These are phyloP conservation scores for Agrilus mali DNA, from an alignment of 2,888 invertebrate species.

Conservation along the genomic window DNA sequence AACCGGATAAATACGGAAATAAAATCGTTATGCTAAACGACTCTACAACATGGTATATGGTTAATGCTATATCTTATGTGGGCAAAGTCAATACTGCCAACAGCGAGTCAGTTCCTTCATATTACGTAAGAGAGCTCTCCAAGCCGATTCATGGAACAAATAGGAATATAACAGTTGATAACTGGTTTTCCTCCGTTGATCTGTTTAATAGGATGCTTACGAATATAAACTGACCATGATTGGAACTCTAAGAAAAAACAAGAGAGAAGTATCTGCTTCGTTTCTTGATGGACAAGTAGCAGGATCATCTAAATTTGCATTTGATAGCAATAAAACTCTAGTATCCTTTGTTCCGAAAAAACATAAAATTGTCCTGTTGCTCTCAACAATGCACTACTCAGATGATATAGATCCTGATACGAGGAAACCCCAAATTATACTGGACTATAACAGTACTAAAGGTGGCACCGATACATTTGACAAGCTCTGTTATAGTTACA, in stretches of 20 bases:
- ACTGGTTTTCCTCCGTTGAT: constrained; percentile 14
- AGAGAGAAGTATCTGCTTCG: constrained; percentile 11
- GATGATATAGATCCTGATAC: constrained; percentile 8
- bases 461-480: constrained; percentile 7
- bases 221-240: constrained; percentile 9
- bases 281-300: constrained; percentile 9
- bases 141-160: constrained; percentile 16
- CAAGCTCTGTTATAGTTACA: constrained; percentile 4
- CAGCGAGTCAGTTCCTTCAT: constrained; percentile 11
- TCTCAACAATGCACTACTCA: constrained; percentile 9
- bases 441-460: constrained; percentile 6
- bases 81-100: constrained; percentile 15
- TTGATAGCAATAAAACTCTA: constrained; percentile 18
- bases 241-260: constrained; percentile 16
- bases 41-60: constrained; percentile 22
- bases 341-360: constrained; percentile 17
- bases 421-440: constrained; percentile 9
- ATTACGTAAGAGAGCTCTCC: constrained; percentile 15
- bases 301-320: constrained; percentile 13
- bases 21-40: constrained; percentile 25
- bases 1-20: constrained; percentile 25
- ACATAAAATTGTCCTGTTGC: constrained; percentile 7
- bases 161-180: constrained; percentile 12
- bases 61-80: constrained; percentile 23
- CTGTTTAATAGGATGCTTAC: constrained; percentile 10